Base-by-base conservation (phyloP, 1,140 invertebrate genomes). In the Leptinotarsa defecta region DNA sequence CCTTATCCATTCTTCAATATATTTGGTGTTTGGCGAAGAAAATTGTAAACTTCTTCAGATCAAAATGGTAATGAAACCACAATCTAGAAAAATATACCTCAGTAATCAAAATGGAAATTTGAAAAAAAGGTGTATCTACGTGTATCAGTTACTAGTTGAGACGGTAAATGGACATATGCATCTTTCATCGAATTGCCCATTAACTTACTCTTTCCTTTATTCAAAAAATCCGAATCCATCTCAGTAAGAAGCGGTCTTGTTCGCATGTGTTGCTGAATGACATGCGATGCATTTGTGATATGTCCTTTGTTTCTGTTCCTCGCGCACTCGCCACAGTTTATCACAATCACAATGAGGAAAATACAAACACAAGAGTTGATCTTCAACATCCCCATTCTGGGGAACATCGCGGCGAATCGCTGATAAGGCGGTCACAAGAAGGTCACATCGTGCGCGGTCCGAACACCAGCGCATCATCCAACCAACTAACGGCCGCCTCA, bases 191-290 rank as follows among this genome's bases (percentile, higher is more conserved):
- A 43, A 43, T 22, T 64, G 5, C 61, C 34, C 17, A 43, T 4
- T 19, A 13, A 78, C 78, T 79, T 79, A 79, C 78, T 79, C 65
- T 79, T 79, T 65, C 75, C 77, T 74, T 79, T 79, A 48, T 74
- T 68, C 70, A 79, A 70, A 76, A 76, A 76, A 75, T 79, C 74
- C 13, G 76, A 71, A n/a, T 79, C 76, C 65, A 75, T 79, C 27
- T 74, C 72, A 17, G 65, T n/a, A 15, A 77, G n/a, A 19, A 63
- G n/a, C 52, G 75, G 76, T 34, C 73, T 63, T 67, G 71, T 64
- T 63, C 76, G 74, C 63, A 79, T 64, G 24, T 76, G 73, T 43
- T 71, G 62, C 57, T 68, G 62, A 13, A 65, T 17, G 13, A 20
- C 74, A 27, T 69, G 24, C 24, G 71, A 73, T 8, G 48, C 73